Percentiles rank a stretch among this genome's conserved stretches.
Conservation (phyloP, 2,888 invertebrate genomes). For the Limnephilus rhombicus region DNA sequence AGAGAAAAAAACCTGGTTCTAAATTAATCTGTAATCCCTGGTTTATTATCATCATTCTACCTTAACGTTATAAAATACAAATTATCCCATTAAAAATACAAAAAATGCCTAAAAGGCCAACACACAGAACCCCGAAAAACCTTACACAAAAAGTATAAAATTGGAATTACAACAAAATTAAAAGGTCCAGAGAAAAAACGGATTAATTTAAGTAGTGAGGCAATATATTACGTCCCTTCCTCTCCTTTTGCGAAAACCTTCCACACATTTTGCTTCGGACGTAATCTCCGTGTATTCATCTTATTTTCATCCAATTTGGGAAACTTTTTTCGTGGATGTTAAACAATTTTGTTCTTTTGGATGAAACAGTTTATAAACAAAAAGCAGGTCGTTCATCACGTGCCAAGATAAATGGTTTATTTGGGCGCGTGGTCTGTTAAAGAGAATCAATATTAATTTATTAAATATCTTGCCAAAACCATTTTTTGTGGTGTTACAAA, state of each 20-base stretch:
- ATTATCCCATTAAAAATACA: neutral
- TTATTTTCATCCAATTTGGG: constrained; percentile 63
- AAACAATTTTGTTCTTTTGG: constrained; percentile 60
- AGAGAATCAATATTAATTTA: neutral
- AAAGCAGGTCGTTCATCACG: constrained; percentile 2
- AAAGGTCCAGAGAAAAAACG: neutral
- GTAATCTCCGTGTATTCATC: constrained; percentile 63
- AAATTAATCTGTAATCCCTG: neutral
- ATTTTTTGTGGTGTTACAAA: too few relatives aligned
- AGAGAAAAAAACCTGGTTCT: neutral
- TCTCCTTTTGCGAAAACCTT: neutral
- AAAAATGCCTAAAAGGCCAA: neutral
- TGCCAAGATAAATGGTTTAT: neutral
- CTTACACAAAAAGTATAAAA: neutral
- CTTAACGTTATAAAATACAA: neutral
- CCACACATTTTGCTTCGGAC: constrained; percentile 62
- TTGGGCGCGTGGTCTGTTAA: neutral
- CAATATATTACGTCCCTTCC: neutral
- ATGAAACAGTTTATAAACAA: constrained; percentile 56
- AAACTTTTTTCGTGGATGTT: constrained; percentile 60
- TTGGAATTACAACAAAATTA: constrained; percentile 11
- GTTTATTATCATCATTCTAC: neutral
- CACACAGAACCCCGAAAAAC: neutral
- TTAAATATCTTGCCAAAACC: neutral
- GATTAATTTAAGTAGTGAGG: neutral